Conservation (phyloP, 2,797 vertebrate genomes). For the Glyptemys insculpta region DNA sequence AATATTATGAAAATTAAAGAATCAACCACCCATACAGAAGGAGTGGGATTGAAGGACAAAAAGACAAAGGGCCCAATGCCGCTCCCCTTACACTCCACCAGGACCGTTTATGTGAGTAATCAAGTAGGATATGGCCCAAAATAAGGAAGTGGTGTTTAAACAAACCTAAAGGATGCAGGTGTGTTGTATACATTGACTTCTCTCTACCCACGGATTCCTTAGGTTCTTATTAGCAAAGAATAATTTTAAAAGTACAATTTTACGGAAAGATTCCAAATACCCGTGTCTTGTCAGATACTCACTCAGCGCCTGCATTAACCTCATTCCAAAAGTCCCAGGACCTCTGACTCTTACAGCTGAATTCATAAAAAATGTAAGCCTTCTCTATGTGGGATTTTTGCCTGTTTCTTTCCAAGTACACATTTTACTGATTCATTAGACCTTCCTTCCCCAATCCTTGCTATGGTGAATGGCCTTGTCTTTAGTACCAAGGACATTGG, state of each 20-base stretch:
- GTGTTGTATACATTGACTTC: background rate
- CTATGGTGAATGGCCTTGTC: background rate
- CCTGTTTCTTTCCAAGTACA: background rate
- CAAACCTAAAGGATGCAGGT: background rate
- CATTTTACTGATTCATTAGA: slow-evolving; percentile 11
- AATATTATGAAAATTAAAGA: background rate
- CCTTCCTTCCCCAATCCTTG: background rate
- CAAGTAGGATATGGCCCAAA: background rate
- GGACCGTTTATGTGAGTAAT: background rate
- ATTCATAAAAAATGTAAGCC: slow-evolving; percentile 62
- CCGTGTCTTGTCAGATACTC: slow-evolving; percentile 8
- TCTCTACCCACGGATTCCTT: background rate
- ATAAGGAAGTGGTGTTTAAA: background rate
- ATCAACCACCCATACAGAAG: background rate
- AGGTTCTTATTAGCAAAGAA: slow-evolving; percentile 23
- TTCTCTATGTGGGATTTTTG: background rate
- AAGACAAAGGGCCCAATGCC: background rate
- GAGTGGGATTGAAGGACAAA: background rate
- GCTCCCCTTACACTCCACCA: background rate
- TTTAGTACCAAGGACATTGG: background rate
- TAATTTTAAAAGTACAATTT: slow-evolving; percentile 34
- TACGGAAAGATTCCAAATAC: background rate
- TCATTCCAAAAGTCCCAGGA: slow-evolving; percentile 63
- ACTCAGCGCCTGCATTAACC: slow-evolving; percentile 50
- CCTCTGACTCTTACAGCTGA: slow-evolving; percentile 58